phyloP scores from a whole-genome alignment of 2,113 vertebrate genomes.

The Chrysochloris asiatica region DNA sequence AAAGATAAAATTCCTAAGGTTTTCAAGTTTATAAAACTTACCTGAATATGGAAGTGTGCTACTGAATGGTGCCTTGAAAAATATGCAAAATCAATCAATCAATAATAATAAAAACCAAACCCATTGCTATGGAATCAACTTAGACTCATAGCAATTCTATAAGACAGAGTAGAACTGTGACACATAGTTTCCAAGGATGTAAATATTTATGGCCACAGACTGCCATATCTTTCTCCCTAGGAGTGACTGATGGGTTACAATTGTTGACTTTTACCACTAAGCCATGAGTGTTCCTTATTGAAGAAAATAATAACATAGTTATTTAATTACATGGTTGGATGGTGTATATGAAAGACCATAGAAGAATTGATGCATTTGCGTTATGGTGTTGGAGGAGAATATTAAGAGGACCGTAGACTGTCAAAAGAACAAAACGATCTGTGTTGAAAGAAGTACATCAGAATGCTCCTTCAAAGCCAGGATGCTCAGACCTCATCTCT shows the following conservation, averaged over 20 bases:
- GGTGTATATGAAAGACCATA: too few relatives aligned
- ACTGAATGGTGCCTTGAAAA: neutral
- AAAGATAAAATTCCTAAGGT: neutral
- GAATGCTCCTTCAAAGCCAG: too few relatives aligned
- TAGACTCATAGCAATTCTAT: neutral
- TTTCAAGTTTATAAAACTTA: neutral
- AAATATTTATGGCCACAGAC: neutral
- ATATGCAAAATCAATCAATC: neutral
- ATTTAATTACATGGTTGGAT: too few relatives aligned
- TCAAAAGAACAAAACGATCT: too few relatives aligned
- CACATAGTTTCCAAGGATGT: neutral
- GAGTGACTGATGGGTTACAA: neutral
- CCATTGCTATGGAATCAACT: neutral
- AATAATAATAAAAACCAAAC: neutral
- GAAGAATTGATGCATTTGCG: too few relatives aligned
- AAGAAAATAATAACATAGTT: slow-evolving; percentile 25
- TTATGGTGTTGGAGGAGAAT: too few relatives aligned
- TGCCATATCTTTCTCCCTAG: neutral
- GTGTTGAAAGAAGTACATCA: too few relatives aligned
- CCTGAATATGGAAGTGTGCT: neutral
- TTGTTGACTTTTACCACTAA: neutral
- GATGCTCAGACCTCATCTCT: too few relatives aligned
- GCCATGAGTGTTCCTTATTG: neutral
- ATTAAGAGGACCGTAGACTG: too few relatives aligned
- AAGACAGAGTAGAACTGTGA: neutral